Percentiles rank a stretch among this genome's conserved stretches.
These are phyloP conservation scores for Epicampocera succincta DNA, from an alignment of 2,888 invertebrate genomes.

Conservation along the genomic window DNA sequence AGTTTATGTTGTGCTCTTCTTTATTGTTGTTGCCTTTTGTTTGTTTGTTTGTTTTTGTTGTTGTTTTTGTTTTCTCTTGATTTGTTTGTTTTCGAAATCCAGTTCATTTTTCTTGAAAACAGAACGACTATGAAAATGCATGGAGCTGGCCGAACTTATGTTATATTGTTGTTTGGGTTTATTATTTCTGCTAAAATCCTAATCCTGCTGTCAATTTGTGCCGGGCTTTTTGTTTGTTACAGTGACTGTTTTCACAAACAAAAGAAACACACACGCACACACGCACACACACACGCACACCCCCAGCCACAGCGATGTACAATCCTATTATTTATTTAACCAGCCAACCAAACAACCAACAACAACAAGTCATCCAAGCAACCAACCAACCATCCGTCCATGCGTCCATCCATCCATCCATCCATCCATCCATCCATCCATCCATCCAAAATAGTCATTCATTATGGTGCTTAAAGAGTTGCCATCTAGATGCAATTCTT, in stretches of 20 bases:
- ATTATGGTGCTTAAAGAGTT: constrained; percentile 50
- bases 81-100: not conserved
- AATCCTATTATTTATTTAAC: constrained; percentile 54
- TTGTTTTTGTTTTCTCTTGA: too few species aligned
- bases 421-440: constrained; percentile 12
- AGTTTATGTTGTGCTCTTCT: constrained; percentile 2
- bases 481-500: constrained; percentile 34
- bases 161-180: constrained; percentile 22
- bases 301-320: not conserved
- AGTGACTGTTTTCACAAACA: constrained; percentile 11
- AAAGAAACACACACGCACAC: not conserved
- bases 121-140: constrained; percentile 7
- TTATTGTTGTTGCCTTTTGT: constrained; percentile 8
- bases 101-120: constrained; percentile 21
- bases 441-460: constrained; percentile 51
- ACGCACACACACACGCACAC: not conserved
- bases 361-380: constrained; percentile 17
- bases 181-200: constrained; percentile 46
- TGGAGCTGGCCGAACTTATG: constrained; percentile 6
- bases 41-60: too few species aligned
- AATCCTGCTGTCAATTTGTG: constrained; percentile 61
- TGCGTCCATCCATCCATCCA: too few species aligned
- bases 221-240: constrained; percentile 46
- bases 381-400: constrained; percentile 20
- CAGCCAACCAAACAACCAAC: constrained; percentile 43